Evolutionary conservation across 1,140 invertebrate genomes (phyloP), one percentile per base, ranked within the genome.

Genomic region (Eurosta solidaginis): DNA sequence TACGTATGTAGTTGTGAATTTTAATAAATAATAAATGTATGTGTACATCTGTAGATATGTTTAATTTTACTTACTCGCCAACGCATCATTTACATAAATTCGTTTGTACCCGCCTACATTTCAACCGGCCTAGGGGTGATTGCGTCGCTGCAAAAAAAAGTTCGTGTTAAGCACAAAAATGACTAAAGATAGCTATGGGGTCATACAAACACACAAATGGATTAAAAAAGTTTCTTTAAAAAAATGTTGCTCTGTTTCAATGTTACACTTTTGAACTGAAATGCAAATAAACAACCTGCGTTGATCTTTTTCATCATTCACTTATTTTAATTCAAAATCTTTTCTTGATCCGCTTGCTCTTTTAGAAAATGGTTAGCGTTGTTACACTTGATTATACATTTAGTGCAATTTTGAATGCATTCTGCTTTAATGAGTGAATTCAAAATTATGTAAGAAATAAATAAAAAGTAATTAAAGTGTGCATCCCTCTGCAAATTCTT

Each of bases 211-310:
- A 2, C 47, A 49, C 17, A 49, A 3, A 47, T 59, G 33, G 4
- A 36, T 68, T 42, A 9, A 47, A 47, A 47, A 68, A 14, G 27
- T 68, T 40, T 20, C 22, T 9, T 6, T 3, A 0, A 27, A 40
- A 68, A 68, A 68, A 68, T 36, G 22, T 36, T 40, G n/a, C 59
- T 36, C 59, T 3, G 59, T 9, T 68, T 40, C 59, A 68, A 68
- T 68, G 59, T 68, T 68, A 33, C 33, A 68, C 59, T n/a, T 36
- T 40, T 25, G 3, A 14, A 63, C 29, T 36, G 59, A 40, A 68
- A 40, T 68, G 36, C 33, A 68, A 68, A 68, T 68, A 68, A 68
- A 68, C 40, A 68, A 40, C 36, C 40, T 68, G n/a, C 33, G 20
- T n/a, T 9, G 6, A 17, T 40, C 59, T 68, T 1, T 20, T n/a